Conservation (phyloP, 2,888 invertebrate genomes). For the Ennomos fuscantarius region DNA sequence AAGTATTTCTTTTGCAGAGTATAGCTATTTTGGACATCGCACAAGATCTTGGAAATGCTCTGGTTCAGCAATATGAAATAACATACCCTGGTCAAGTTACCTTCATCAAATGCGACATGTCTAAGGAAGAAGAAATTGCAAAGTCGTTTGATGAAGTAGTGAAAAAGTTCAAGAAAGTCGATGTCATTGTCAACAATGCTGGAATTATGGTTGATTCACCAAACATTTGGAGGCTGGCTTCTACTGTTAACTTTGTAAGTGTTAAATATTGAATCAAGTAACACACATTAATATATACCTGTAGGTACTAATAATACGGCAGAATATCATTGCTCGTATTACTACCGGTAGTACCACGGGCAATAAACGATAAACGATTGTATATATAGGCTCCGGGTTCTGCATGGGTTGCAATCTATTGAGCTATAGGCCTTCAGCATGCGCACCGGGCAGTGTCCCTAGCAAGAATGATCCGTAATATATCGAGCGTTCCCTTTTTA, state of each 20-base stretch:
- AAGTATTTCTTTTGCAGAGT: constrained; percentile 37
- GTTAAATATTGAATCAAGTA: too few relatives aligned
- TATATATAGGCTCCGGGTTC: too few relatives aligned
- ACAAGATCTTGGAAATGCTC: constrained; percentile 26
- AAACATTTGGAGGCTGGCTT: constrained; percentile 43
- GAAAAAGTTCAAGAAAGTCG: constrained; percentile 41
- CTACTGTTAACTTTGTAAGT: constrained; percentile 49
- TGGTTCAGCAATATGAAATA: constrained; percentile 36
- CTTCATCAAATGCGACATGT: constrained; percentile 27
- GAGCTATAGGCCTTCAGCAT: too few relatives aligned
- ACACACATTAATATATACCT: too few relatives aligned
- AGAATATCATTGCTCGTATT: too few relatives aligned
- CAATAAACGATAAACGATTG: too few relatives aligned
- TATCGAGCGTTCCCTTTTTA: too few relatives aligned
- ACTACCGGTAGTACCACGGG: too few relatives aligned
- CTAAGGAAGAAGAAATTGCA: constrained; percentile 42
- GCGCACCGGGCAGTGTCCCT: too few relatives aligned
- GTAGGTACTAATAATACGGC: too few relatives aligned
- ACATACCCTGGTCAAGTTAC: constrained; percentile 13
- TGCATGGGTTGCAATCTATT: too few relatives aligned
- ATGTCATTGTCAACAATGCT: constrained; percentile 54
- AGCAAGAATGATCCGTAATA: too few relatives aligned
- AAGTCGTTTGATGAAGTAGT: constrained; percentile 43
- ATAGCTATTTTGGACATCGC: constrained; percentile 48
- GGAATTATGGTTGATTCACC: constrained; percentile 50